Conservation (phyloP, 2,888 invertebrate genomes). For the Eutolmus rufibarbis region DNA sequence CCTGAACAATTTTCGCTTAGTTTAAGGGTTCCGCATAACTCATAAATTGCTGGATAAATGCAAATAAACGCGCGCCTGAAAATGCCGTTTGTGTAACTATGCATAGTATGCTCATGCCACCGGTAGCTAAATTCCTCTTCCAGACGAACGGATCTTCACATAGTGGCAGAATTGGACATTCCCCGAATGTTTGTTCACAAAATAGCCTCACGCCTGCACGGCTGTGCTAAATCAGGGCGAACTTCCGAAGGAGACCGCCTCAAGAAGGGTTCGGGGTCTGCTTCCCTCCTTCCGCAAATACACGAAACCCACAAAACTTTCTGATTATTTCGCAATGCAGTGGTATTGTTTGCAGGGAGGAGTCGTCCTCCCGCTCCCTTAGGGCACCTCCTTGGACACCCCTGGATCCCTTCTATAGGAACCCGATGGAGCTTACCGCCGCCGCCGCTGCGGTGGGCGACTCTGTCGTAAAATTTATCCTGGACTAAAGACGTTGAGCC, state of each 20-base stretch:
- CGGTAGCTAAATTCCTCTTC: conserved; percentile 6
- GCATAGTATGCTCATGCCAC: background rate
- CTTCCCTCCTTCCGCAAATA: conserved; percentile 13
- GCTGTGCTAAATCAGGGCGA: conserved; percentile 7
- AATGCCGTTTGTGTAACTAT: conserved; percentile 25
- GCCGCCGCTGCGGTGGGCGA: background rate
- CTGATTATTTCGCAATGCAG: conserved; percentile 30
- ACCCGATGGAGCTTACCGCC: background rate
- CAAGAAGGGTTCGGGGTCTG: background rate
- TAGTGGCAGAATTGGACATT: background rate
- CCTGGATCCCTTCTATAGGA: background rate
- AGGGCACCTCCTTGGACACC: background rate
- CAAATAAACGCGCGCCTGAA: conserved; percentile 10
- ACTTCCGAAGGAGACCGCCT: conserved; percentile 4
- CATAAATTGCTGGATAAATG: conserved; percentile 14
- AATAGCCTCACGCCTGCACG: conserved; percentile 18
- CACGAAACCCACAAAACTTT: conserved; percentile 20
- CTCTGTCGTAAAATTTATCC: background rate
- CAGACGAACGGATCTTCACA: background rate
- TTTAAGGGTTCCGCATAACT: conserved; percentile 16
- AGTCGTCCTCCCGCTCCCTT: background rate
- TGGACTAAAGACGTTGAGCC: background rate
- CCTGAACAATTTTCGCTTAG: background rate
- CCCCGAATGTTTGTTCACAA: conserved; percentile 19
- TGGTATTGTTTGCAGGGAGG: background rate